Evolutionary conservation across 2,113 vertebrate genomes (phyloP), one percentile per base, ranked within the genome.

Genomic region (Carassius auratus): DNA sequence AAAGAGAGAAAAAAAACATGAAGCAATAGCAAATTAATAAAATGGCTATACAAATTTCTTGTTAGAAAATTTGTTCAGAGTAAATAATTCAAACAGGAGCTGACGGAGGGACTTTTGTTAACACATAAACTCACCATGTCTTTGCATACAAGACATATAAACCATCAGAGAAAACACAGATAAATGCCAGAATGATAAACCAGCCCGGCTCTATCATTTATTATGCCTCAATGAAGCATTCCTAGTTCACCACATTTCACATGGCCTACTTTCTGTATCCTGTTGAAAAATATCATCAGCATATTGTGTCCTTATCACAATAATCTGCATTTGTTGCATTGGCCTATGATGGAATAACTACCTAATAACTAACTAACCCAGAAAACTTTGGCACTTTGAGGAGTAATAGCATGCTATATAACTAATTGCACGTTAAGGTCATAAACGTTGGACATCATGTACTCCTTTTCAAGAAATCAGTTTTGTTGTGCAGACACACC

Each of bases 11-110:
- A 7, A 38, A 38, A 38, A 38, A 38, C 38, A 42, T 42, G 30
- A 48, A 50, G 48, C 48, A 50, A 13, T 45, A 74, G 38, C 10
- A 50, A 48, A 50, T 75, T 13, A n/a, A 50, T 75, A 75, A 26
- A 12, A 75, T 15, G 30, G 14, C 30, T 50, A 15, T 26, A 26
- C 50, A 14, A 48, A 26, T n/a, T 75, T 50, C 4, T 75, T 75
- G 4, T 8, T 33, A 33, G 15, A 23, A 3, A 68, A 17, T 68
- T 33, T 68, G 30, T 68, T 33, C 26, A 33, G 6, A 15, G 64
- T 42, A 48, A 48, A 84, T 55, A 13, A 42, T 74, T 79, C 23
- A 64, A 84, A 80, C 55, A 64, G 42, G 23, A 64, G 15, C 59
- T 55, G 52, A 66, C 62, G n/a, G 21, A 36, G 75, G 14, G 83